A percentile compares a stretch with the other conserved stretches of the same genome.
These are phyloP conservation scores for Trypoxylus dichotomus DNA, from an alignment of 1,140 invertebrate genomes.

Conservation along the genomic window DNA sequence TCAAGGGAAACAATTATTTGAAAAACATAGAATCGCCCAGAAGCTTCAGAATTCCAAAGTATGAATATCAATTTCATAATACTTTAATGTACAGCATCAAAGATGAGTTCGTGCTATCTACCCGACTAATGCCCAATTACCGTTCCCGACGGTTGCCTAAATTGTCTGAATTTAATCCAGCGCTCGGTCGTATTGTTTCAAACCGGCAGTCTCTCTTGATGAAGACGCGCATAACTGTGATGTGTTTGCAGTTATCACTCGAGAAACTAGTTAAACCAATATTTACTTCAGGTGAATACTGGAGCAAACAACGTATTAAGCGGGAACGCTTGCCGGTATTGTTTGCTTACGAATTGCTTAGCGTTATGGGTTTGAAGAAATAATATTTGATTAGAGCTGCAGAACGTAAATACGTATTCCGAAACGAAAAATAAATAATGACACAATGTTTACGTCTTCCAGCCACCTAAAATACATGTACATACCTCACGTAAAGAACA, in stretches of 20 bases:
- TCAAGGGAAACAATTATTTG: no score
- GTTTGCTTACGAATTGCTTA: not conserved
- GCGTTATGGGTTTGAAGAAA: not conserved
- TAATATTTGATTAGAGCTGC: not conserved
- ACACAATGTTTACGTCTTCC: not conserved
- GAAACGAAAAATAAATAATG: not conserved
- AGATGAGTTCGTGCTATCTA: no score
- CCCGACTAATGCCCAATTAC: no score
- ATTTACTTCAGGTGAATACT: not conserved
- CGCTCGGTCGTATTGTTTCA: no score
- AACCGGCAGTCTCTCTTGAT: no score
- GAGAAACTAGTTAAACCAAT: not conserved
- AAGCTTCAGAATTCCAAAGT: no score
- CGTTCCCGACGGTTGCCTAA: no score
- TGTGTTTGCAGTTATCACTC: not conserved
- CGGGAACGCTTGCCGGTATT: not conserved
- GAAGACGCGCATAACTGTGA: no score
- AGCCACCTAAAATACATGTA: not conserved
- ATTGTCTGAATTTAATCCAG: no score
- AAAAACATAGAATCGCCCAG: no score
- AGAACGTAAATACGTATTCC: not conserved
- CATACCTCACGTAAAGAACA: not conserved
- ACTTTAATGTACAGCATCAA: no score
- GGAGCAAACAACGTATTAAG: not conserved
- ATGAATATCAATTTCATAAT: no score